Conservation (phyloP, 2,888 invertebrate species). For the Mycalesis mineus region DNA sequence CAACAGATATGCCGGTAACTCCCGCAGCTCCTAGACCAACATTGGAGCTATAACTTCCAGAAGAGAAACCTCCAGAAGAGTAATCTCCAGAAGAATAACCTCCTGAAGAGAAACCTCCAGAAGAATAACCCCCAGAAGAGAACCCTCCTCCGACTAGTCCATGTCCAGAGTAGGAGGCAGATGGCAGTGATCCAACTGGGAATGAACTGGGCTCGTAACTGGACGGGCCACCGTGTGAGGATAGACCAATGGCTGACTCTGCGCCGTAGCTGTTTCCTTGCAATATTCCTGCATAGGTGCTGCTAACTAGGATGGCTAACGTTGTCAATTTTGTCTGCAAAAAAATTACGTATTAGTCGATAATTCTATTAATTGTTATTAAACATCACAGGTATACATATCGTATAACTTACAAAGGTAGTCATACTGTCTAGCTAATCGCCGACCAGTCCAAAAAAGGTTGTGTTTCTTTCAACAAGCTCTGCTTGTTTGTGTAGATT, state of each 20-base stretch:
- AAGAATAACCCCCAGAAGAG: constrained; percentile 25
- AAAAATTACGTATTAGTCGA: constrained; percentile 23
- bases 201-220: constrained; percentile 68
- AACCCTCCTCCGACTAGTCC: constrained; percentile 29
- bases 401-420: constrained; percentile 62
- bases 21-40: constrained; percentile 27
- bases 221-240: constrained; percentile 38
- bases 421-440: constrained; percentile 74
- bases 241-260: constrained; percentile 25
- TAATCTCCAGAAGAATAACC: constrained; percentile 24
- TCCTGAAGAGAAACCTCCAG: constrained; percentile 15
- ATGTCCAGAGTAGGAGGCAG: constrained; percentile 57
- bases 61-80: constrained; percentile 23
- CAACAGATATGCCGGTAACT: constrained; percentile 27
- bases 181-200: constrained; percentile 63
- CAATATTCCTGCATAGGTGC: constrained; percentile 46
- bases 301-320: constrained; percentile 66
- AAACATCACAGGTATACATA: neutral
- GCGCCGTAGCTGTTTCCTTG: constrained; percentile 31
- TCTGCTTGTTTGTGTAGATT: constrained; percentile 62
- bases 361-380: neutral
- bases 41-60: constrained; percentile 24
- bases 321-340: constrained; percentile 66
- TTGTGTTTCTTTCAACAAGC: constrained; percentile 63
- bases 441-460: constrained; percentile 61